These are phyloP conservation scores for Boloria selene DNA, from an alignment of 2,888 invertebrate genomes.

Conservation along the genomic window DNA sequence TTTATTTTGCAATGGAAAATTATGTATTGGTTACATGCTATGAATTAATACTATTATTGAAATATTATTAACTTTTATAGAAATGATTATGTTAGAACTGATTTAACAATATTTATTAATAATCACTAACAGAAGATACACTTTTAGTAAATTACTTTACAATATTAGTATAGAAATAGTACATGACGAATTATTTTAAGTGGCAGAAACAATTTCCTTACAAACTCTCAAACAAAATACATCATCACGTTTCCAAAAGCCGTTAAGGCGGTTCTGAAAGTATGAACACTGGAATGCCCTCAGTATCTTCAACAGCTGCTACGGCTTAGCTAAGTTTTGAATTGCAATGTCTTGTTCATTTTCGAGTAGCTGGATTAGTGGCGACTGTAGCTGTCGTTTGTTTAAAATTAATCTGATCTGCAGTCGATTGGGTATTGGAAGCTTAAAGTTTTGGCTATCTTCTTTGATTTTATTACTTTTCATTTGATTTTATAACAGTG, in stretches of 20 bases:
- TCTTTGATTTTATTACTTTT: conserved; percentile 7
- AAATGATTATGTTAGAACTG: no score
- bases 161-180: no score
- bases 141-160: no score
- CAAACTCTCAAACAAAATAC: not conserved
- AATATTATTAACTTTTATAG: no score
- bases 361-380: conserved; percentile 34
- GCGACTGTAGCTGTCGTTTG: conserved; percentile 30
- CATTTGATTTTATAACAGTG: no score
- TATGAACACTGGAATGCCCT: conserved; percentile 13
- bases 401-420: conserved; percentile 32
- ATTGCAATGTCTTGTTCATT: conserved; percentile 41
- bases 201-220: not conserved
- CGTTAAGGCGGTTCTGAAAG: conserved; percentile 5
- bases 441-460: not conserved
- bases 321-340: conserved; percentile 43
- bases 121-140: no score
- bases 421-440: conserved; percentile 9
- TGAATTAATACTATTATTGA: no score
- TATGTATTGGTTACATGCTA: no score
- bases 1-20: no score
- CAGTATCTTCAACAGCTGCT: conserved; percentile 35
- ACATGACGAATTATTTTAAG: no score
- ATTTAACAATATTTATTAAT: no score
- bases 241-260: conserved; percentile 13